Percentiles rank a stretch among this genome's conserved stretches.
Evolutionary conservation across 2,797 vertebrate genomes (phyloP).

Genomic region (Poecilia wingei): DNA sequence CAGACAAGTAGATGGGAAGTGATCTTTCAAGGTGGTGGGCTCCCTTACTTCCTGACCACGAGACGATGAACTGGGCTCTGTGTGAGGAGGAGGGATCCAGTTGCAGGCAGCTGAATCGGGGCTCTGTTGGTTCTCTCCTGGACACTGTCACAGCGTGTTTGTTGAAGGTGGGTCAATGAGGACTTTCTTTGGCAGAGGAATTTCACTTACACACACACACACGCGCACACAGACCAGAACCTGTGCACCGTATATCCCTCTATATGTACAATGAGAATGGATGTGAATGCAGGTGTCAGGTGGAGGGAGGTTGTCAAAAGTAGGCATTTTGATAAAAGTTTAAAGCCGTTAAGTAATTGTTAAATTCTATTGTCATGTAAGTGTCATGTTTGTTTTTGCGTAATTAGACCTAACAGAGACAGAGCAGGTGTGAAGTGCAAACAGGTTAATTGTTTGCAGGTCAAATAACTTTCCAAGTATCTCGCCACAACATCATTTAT

Average conservation of each 20-base stretch:
- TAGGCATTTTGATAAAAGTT: constrained; percentile 3
- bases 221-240: constrained; percentile 16
- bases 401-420: not conserved
- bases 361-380: not conserved
- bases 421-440: constrained; percentile 12
- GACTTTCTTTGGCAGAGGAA: constrained; percentile 81
- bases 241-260: constrained; percentile 23
- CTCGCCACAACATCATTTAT: not conserved
- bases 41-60: constrained; percentile 64
- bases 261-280: constrained; percentile 41
- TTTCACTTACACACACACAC: constrained; percentile 61
- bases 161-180: constrained; percentile 78
- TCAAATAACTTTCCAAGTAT: not conserved
- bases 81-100: constrained; percentile 72
- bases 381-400: not conserved
- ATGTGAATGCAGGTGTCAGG: constrained; percentile 38
- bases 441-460: constrained; percentile 24
- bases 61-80: constrained; percentile 58
- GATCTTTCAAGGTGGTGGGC: constrained; percentile 69
- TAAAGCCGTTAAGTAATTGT: constrained; percentile 7
- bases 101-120: constrained; percentile 79
- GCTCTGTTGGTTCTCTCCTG: constrained; percentile 80
- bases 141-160: constrained; percentile 81
- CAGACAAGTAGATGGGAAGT: constrained; percentile 73
- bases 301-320: constrained; percentile 26